These are phyloP conservation scores for Aphodius sticticus DNA, from an alignment of 2,888 invertebrate species.

Conservation along the genomic window DNA sequence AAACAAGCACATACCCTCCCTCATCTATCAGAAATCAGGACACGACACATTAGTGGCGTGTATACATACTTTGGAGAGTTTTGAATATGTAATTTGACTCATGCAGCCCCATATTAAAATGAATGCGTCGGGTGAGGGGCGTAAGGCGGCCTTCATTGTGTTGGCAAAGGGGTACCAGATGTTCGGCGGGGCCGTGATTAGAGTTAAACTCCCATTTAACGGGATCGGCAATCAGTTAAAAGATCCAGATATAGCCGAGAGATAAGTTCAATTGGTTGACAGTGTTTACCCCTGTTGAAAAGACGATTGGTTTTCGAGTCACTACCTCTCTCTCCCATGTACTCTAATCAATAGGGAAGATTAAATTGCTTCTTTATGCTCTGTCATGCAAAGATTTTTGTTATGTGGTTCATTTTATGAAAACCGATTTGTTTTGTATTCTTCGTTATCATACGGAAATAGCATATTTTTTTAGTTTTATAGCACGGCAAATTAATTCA, in stretches of 20 bases:
- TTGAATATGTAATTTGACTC: constrained; percentile 53
- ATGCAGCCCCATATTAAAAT: constrained; percentile 52
- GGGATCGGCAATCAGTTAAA: constrained; percentile 55
- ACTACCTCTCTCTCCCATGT: constrained; percentile 14
- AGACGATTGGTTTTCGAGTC: constrained; percentile 30
- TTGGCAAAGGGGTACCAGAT: constrained; percentile 56
- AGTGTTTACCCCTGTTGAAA: constrained; percentile 45
- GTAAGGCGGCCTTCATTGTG: constrained; percentile 46
- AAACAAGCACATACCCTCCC: background rate
- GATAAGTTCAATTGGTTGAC: constrained; percentile 55
- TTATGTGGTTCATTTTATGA: too few relatives aligned
- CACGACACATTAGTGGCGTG: constrained; percentile 8
- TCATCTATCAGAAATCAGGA: constrained; percentile 9
- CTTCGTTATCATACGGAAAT: too few relatives aligned
- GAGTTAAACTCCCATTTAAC: constrained; percentile 59
- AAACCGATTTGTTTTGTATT: too few relatives aligned
- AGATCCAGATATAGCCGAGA: constrained; percentile 53
- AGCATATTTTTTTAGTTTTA: too few relatives aligned
- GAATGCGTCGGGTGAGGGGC: constrained; percentile 33
- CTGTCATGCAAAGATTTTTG: too few relatives aligned
- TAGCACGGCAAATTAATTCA: too few relatives aligned
- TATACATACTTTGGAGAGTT: constrained; percentile 4
- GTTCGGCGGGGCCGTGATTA: constrained; percentile 58
- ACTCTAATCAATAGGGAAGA: constrained; percentile 14
- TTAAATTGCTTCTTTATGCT: background rate